Conservation (phyloP, 2,113 vertebrate genomes). For the Fregetta grallaria region DNA sequence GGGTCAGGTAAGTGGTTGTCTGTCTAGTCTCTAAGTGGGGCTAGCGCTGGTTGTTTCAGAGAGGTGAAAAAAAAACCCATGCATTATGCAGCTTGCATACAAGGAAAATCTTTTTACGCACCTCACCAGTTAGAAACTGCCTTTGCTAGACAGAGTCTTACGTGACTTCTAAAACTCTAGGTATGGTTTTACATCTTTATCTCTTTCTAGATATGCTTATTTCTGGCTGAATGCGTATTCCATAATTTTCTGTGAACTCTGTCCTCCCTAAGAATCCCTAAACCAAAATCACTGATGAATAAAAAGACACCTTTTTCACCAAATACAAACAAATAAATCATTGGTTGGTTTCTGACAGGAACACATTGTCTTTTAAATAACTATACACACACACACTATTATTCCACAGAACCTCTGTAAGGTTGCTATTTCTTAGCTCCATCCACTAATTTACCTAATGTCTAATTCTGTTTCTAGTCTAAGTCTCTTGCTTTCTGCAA, state of each 20-base stretch:
- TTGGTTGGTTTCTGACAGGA: background rate
- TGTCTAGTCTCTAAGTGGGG: background rate
- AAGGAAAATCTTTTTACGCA: background rate
- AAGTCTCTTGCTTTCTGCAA: background rate
- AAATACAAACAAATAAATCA: background rate
- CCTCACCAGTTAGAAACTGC: background rate
- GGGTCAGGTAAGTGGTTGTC: background rate
- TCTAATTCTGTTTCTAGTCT: background rate
- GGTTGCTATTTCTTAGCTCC: background rate
- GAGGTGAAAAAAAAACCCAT: background rate
- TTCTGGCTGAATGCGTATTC: background rate
- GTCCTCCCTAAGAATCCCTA: background rate
- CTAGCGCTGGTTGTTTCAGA: background rate
- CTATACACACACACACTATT: background rate
- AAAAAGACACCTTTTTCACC: background rate
- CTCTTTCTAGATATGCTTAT: background rate
- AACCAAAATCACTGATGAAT: background rate
- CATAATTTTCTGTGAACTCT: background rate
- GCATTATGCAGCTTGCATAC: background rate
- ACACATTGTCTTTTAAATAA: background rate
- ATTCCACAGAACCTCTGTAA: background rate
- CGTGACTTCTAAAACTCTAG: background rate
- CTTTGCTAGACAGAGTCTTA: background rate
- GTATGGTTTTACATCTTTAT: background rate
- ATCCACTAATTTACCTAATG: background rate